Percentiles rank a stretch among this genome's conserved stretches.
These are phyloP conservation scores for Phylloscopus trochiloides DNA, from an alignment of 2,113 vertebrate species.

Conservation along the genomic window DNA sequence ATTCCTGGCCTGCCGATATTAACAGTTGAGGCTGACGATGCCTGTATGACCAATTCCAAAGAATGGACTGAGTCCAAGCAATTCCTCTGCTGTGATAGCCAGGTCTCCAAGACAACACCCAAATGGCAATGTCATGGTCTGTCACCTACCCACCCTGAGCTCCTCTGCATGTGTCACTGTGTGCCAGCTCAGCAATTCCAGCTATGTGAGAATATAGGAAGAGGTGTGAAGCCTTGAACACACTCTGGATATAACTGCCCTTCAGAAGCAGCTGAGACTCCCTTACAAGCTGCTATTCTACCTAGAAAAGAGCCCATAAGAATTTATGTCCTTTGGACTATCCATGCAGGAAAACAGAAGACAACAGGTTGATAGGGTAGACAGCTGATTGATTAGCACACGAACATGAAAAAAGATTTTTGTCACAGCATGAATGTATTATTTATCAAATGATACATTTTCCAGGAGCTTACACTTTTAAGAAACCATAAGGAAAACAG, in stretches of 20 bases:
- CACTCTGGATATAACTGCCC: neutral
- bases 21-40: neutral
- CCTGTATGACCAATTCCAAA: accelerated
- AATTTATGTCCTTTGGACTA: neutral
- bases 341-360: neutral
- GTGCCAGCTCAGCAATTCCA: neutral
- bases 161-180: neutral
- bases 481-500: neutral
- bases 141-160: neutral
- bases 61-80: neutral
- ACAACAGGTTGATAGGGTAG: neutral
- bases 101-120: neutral
- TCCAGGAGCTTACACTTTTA: neutral
- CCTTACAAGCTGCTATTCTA: neutral
- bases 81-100: accelerated
- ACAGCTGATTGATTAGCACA: neutral
- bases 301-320: neutral
- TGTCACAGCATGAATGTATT: neutral
- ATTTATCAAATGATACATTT: neutral
- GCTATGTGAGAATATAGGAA: neutral
- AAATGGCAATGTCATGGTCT: accelerated
- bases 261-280: neutral
- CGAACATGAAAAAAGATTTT: neutral
- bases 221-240: neutral
- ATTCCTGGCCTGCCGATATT: neutral